Conservation (phyloP, 1,140 invertebrate genomes). For the Drosophila ironensis region DNA sequence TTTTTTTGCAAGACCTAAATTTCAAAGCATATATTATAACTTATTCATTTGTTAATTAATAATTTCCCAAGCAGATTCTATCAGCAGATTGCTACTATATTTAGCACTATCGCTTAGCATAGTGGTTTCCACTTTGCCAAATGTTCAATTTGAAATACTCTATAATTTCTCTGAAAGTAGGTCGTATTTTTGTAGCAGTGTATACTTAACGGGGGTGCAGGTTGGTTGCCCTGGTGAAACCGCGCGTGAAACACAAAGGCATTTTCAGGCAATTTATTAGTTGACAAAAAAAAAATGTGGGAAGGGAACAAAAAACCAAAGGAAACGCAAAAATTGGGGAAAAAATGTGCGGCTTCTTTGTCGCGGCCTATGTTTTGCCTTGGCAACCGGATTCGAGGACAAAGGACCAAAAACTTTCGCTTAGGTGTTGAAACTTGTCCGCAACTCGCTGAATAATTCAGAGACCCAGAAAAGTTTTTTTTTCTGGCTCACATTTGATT, state of each 20-base stretch:
- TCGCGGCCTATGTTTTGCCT: slow-evolving; percentile 28
- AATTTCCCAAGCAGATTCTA: no score
- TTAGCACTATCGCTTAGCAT: no score
- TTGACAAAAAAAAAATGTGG: slow-evolving; percentile 49
- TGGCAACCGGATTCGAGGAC: slow-evolving; percentile 36
- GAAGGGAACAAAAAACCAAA: slow-evolving; percentile 23
- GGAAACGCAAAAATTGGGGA: slow-evolving; percentile 18
- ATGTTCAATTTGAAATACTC: no score
- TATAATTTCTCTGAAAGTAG: no score
- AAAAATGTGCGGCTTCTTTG: slow-evolving; percentile 58
- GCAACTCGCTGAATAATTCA: slow-evolving; percentile 72
- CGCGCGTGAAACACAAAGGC: slow-evolving; percentile 75
- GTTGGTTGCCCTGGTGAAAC: slow-evolving; percentile 69
- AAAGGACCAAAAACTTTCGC: slow-evolving; percentile 9
- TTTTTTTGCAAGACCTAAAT: no score
- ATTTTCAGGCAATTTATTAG: slow-evolving; percentile 76
- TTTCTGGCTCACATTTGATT: slow-evolving; percentile 57
- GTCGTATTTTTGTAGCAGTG: no score
- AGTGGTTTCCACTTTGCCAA: no score
- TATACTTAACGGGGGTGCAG: slow-evolving; percentile 2
- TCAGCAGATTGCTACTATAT: no score
- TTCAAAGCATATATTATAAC: no score
- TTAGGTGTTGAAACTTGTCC: slow-evolving; percentile 71
- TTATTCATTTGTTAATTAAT: no score
- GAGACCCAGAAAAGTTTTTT: slow-evolving; percentile 50